Evolutionary conservation across 2,797 vertebrate genomes (phyloP), one percentile per base, ranked within the genome.

Genomic region (Amblyopsis hoosieri): DNA sequence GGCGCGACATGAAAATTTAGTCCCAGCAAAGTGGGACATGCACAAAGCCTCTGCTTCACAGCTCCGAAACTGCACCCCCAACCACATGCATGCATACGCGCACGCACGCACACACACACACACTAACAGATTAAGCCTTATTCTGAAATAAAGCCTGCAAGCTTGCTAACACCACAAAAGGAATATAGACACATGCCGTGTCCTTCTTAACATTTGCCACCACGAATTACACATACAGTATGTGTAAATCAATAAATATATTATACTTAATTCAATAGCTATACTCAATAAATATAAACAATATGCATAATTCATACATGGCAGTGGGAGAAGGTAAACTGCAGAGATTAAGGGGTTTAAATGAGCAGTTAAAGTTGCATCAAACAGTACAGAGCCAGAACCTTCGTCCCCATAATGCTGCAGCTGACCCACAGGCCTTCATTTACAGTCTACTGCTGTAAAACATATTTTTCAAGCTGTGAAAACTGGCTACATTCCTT

Each of bases 21-120:
- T 78, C 73, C 56, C 71, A 62, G 76, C 64, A 80, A 87, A 89
- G 74, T 87, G 85, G 85, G 81, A 85, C 82, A 80, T 73, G 65
- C 72, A 70, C 66, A 75, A 75, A 85, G 68, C 57, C 61, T 65
- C 65, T 55, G 69, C 60, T 64, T 78, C 64, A 57, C 57, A 62
- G 72, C 71, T 66, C 64, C 52, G 51, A 53, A 62, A 72, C 62
- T 9, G 23, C 37, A 9, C 69, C 72, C 74, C 76, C 48, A 15
- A 13, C 45, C 53, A 52, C 14, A 54, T 3, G 19, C 48, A 62
- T 31, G 52, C 59, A 60, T 42, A 48, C 14, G 19, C 45, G 48
- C 37, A 50, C 12, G 6, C 63, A n/a, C 29, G 19, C 63, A 51
- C 47, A 50, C 46, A 51, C 47, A 15, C 45, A 64, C 45, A 31